Conservation (phyloP, 2,113 vertebrate genomes). For the Pontoporia blainvillei region DNA sequence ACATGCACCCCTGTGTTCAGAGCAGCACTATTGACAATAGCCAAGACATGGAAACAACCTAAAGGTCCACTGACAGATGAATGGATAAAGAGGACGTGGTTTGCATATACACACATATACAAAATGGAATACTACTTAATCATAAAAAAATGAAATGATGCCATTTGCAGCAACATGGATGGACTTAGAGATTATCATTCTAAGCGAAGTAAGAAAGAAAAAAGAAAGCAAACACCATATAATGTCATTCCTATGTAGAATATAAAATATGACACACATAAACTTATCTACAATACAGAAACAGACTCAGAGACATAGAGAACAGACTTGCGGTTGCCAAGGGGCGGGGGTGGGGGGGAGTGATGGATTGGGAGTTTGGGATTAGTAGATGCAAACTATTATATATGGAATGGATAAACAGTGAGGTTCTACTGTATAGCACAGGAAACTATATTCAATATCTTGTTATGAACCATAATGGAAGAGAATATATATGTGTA, state of each 20-base stretch:
- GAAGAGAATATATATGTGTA: neutral
- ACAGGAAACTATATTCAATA: neutral
- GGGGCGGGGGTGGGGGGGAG: neutral
- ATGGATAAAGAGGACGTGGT: no score
- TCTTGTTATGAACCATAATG: neutral
- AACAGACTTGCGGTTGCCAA: neutral
- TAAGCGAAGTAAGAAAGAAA: neutral
- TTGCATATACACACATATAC: no score
- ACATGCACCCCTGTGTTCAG: no score
- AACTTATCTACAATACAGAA: neutral
- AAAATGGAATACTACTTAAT: no score
- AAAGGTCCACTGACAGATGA: no score
- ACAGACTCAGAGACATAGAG: neutral
- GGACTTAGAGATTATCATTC: neutral
- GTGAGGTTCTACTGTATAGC: neutral
- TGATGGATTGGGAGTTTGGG: neutral
- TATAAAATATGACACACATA: neutral
- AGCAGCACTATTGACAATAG: no score
- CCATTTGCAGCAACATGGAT: neutral
- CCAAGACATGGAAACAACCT: no score
- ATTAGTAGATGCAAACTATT: neutral
- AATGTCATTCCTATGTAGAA: neutral
- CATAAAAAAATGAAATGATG: neutral
- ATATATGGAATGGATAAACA: neutral
- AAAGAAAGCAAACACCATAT: neutral